These are phyloP conservation scores for Eonycteris spelaea DNA, from an alignment of 2,113 vertebrate species.

Conservation along the genomic window DNA sequence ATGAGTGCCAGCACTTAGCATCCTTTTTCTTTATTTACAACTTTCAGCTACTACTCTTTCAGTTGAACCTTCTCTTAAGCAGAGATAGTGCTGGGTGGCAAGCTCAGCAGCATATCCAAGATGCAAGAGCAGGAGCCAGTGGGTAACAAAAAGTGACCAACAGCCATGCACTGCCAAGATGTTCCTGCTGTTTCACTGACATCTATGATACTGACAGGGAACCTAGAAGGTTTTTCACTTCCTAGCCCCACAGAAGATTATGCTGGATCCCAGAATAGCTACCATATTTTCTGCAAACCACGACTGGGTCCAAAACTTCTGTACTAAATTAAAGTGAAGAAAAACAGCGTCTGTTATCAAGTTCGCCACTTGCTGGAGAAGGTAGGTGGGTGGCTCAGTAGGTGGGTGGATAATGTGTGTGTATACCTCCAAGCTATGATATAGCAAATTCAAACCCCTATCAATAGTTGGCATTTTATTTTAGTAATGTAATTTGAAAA, in stretches of 20 bases:
- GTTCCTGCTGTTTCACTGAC: not conserved
- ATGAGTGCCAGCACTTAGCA: not conserved
- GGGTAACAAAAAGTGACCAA: slow-evolving; percentile 12
- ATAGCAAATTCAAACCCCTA: slow-evolving; percentile 40
- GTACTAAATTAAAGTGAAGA: slow-evolving; percentile 27
- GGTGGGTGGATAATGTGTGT: not conserved
- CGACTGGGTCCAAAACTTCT: slow-evolving; percentile 16
- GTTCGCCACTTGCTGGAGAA: slow-evolving; percentile 29
- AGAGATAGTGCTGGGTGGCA: slow-evolving; percentile 16
- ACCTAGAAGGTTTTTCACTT: slow-evolving; percentile 6
- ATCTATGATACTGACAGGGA: not conserved
- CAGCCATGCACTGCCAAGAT: not conserved
- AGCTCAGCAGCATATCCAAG: not conserved
- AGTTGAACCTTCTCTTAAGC: slow-evolving; percentile 10
- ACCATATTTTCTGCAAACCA: slow-evolving; percentile 31
- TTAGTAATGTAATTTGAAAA: slow-evolving; percentile 40
- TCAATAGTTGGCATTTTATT: slow-evolving; percentile 42
- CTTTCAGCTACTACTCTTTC: slow-evolving; percentile 18
- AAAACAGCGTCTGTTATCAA: slow-evolving; percentile 42
- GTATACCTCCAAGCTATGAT: not conserved
- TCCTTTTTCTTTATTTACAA: not conserved
- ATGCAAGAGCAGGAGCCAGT: not conserved
- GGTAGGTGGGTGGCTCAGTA: not conserved
- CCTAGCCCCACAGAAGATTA: not conserved
- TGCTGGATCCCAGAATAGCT: slow-evolving; percentile 14